Conservation (phyloP, 2,888 invertebrate genomes). For the Lathronympha strigana region DNA sequence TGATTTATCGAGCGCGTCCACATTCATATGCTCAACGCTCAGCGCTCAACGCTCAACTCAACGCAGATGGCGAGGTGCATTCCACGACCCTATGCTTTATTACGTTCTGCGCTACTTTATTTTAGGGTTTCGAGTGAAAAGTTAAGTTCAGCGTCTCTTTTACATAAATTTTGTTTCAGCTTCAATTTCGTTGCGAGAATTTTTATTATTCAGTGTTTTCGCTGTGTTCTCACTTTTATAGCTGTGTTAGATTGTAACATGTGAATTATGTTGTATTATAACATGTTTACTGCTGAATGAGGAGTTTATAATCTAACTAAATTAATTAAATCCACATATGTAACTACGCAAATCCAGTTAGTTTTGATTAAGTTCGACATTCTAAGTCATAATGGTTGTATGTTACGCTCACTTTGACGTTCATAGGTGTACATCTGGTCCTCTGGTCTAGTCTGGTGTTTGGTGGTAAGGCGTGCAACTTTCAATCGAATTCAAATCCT, state of each 20-base stretch:
- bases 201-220: not conserved
- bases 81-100: slow-evolving; percentile 38
- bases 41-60: slow-evolving; percentile 15
- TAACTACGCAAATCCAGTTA: too few relatives aligned
- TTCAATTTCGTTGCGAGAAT: not conserved
- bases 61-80: slow-evolving; percentile 34
- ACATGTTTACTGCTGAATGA: not conserved
- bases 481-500: too few relatives aligned
- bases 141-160: slow-evolving; percentile 25
- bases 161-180: not conserved
- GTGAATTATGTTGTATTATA: not conserved
- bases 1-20: slow-evolving; percentile 41
- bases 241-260: not conserved
- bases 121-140: slow-evolving; percentile 17
- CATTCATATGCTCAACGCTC: slow-evolving; percentile 40
- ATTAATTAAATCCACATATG: too few relatives aligned
- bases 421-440: too few relatives aligned
- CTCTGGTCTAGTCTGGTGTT: too few relatives aligned
- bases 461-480: too few relatives aligned
- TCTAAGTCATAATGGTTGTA: too few relatives aligned
- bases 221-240: not conserved
- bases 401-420: too few relatives aligned
- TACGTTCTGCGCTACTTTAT: slow-evolving; percentile 30
- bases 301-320: too few relatives aligned
- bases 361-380: too few relatives aligned